Base-by-base conservation (phyloP, 2,888 invertebrate species). In the Tetheella fluctuosa region DNA sequence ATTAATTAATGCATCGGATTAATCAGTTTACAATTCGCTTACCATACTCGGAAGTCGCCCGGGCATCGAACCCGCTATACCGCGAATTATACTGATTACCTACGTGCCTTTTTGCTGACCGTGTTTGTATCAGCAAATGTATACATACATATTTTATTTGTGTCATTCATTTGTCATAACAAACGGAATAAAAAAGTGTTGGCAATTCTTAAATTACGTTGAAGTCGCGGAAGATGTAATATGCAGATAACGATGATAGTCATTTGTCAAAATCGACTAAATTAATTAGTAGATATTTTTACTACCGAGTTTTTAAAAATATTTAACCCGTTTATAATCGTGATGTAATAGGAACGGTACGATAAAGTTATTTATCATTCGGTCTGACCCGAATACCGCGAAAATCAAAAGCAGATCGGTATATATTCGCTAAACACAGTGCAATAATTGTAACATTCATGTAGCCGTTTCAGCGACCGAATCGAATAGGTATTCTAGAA, bases 11-110 rank as follows among this genome's bases (percentile, higher is more conserved):
- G 17, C 8, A 20, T 48, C 20, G 48, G 10, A 20, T 28, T 68
- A 71, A 73, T 75, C 73, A 69, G 63, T 64, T 54, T 60, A 30
- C 63, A 65, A 61, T 65, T 28, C 42, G 64, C 65, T 65, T 60
- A 65, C 85, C 88, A 79, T 87, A 85, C 80, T 84, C 81, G 90
- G 90, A 88, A 89, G 86, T 75, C 71, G 58, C 53, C 56, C 75
- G 90, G 88, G 76, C 87, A 73, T 83, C 83, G 90, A 89, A 85
- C 88, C 76, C 81, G 67, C 65, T 77, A 57, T 74, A 83, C 82
- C 72, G 76, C 81, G 88, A 86, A 88, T 57, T 59, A 60, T 56
- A 63, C 39, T 73, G 72, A 73, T n/a, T 70, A 70, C 63, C 60
- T 70, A 73, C 77, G 62, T 71, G 71, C 61, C 64, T 62, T 69